Evolutionary conservation across 2,888 invertebrate species (phyloP), one percentile per base, ranked within the genome.

Genomic region (Drosophila buzzatii): DNA sequence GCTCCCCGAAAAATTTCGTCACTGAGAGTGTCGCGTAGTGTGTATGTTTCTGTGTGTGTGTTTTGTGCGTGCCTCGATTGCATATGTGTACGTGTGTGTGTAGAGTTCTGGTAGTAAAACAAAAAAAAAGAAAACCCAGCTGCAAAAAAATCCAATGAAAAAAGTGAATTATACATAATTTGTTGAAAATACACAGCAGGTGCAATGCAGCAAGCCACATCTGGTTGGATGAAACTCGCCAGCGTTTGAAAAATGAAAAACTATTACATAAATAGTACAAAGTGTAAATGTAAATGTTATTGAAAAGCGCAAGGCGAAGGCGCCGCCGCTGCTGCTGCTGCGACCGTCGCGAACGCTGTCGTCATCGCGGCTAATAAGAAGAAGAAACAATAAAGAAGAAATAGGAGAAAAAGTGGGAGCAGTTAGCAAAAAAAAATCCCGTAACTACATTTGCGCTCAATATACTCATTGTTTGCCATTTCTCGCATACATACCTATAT

Each of bases 1-100:
- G 73, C 61, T 86, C 57, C 76, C 81, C 85, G 73, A 90, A 76
- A 80, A 91, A 88, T 91, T 91, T 91, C 91, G 92, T 91, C 91
- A 91, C 91, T 91, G 91, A 89, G 74, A 70, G 72, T 73, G 77
- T 78, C 78, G 80, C 78, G 76, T 76, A 67, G 64, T 63, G 63
- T 70, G 63, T 68, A 51, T 31, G 52, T 68, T 62, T 67, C 59
- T 69, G 73, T 70, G 66, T 81, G 75, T 67, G 64, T 67, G 67
- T 69, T 79, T 77, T 70, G 78, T 84, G 84, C 79, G 77, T 82
- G 79, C 73, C 71, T 74, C 55, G 66, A 73, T 65, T 76, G 72
- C 76, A 69, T 76, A 68, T 73, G 64, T 73, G 42, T 75, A 70
- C 71, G 80, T 75, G 77, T 75, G 78, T 81, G 79, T 73, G 70